Evolutionary conservation across 2,113 vertebrate genomes (phyloP), one percentile per base, ranked within the genome.

Genomic region (Odontesthes bonariensis): DNA sequence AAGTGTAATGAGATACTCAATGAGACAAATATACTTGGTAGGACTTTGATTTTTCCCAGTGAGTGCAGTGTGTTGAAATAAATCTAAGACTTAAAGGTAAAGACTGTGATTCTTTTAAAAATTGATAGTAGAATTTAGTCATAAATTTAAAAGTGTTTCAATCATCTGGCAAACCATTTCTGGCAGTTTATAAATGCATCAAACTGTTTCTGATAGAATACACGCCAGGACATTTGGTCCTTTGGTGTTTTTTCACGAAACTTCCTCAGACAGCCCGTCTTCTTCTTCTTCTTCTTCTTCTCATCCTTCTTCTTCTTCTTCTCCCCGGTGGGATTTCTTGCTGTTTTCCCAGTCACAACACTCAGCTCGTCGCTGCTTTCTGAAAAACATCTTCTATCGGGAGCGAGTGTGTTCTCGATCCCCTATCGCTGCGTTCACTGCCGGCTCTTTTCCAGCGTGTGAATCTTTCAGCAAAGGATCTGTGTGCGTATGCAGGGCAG

Each of bases 381-480:
- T 67, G 51, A 73, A 75, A 72, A 71, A 31, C 7, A 52, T 44
- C 55, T 81, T 81, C 71, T 42, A 55, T 69, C 19, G 65, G 65
- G 46, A 84, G 57, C 9, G 42, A 78, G 35, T 63, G 35, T 75
- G 6, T 79, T 82, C 74, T 60, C 73, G 75, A 85, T 84, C 80
- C 77, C 63, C 27, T 52, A 77, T 82, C 79, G 70, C 69, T 75
- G 46, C 40, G 57, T 76, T 60, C 33, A 67, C 82, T 54, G 54
- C 70, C 31, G 67, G 20, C 75, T 87, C 75, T 82, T 86, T 86
- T 88, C 44, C 66, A 57, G 59, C 57, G 77, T 70, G 68, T 85
- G 74, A 84, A 74, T 74, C 68, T 82, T 85, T 86, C 56, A 54
- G 79, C 31, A 38, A 61, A 59, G 31, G 76, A 56, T 77, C 44